These are phyloP conservation scores for Formicarius rufipectus DNA, from an alignment of 2,113 vertebrate species.

Conservation along the genomic window DNA sequence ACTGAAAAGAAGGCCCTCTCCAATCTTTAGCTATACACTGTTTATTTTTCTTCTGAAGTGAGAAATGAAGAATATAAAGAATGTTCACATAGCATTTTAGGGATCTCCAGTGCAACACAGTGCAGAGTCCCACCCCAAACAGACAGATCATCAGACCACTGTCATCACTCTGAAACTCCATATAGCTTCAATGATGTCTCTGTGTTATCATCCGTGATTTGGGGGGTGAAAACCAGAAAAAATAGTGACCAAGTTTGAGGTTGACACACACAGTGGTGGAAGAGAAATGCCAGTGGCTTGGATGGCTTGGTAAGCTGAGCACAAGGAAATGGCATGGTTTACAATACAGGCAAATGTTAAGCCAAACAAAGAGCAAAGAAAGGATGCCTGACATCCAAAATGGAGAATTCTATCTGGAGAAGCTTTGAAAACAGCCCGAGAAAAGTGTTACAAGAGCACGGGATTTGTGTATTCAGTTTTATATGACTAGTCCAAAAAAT, in stretches of 20 bases:
- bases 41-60: background rate
- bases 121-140: background rate
- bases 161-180: background rate
- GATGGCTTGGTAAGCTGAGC: background rate
- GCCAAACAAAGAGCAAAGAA: background rate
- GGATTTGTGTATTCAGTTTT: background rate
- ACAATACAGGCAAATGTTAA: background rate
- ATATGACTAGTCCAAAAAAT: background rate
- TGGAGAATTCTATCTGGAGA: background rate
- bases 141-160: background rate
- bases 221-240: background rate
- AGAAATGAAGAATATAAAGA: background rate
- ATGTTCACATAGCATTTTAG: background rate
- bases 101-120: background rate
- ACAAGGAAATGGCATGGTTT: background rate
- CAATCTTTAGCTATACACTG: background rate
- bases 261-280: background rate
- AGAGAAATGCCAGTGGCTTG: background rate
- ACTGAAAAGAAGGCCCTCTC: background rate
- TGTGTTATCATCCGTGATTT: background rate
- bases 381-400: background rate
- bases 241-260: background rate
- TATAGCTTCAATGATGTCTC: background rate
- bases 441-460: background rate
- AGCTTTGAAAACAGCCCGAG: background rate